These are phyloP conservation scores for Barypeithes pellucidus DNA, from an alignment of 2,888 invertebrate species.

Conservation along the genomic window DNA sequence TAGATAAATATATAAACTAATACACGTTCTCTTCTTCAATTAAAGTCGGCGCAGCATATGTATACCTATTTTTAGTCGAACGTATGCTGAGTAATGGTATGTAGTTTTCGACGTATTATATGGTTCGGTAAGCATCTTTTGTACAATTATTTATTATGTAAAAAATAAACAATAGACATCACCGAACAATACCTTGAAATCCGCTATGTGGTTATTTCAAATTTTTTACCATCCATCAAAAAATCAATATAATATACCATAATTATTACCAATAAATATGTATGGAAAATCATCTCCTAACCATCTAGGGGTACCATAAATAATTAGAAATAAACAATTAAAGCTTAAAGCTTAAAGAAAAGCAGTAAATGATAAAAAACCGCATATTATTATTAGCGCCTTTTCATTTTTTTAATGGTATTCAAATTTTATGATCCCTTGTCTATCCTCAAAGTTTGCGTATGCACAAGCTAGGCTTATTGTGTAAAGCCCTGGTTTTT, in stretches of 20 bases:
- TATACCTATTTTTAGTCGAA: not conserved
- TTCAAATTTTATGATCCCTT: no score
- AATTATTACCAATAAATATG: no score
- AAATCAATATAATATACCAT: not conserved
- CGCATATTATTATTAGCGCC: no score
- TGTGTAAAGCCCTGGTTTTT: no score
- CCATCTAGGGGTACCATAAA: no score
- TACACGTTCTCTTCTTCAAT: not conserved
- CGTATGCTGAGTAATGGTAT: slow-evolving; percentile 3
- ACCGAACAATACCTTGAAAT: slow-evolving; percentile 4
- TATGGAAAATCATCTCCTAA: no score
- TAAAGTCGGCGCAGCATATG: not conserved
- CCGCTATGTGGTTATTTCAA: not conserved
- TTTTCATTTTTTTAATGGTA: no score
- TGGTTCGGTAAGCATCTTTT: slow-evolving; percentile 15
- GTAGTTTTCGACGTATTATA: slow-evolving; percentile 6
- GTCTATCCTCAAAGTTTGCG: no score
- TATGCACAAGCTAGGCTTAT: no score
- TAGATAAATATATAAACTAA: not conserved
- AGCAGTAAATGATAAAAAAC: no score
- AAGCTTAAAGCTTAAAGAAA: no score
- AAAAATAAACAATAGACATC: not conserved
- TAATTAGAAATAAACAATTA: no score
- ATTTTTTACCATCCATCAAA: not conserved
- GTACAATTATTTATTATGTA: slow-evolving; percentile 9